Evolutionary conservation across 2,113 vertebrate species (phyloP).

Genomic region (Vanacampus margaritifer): DNA sequence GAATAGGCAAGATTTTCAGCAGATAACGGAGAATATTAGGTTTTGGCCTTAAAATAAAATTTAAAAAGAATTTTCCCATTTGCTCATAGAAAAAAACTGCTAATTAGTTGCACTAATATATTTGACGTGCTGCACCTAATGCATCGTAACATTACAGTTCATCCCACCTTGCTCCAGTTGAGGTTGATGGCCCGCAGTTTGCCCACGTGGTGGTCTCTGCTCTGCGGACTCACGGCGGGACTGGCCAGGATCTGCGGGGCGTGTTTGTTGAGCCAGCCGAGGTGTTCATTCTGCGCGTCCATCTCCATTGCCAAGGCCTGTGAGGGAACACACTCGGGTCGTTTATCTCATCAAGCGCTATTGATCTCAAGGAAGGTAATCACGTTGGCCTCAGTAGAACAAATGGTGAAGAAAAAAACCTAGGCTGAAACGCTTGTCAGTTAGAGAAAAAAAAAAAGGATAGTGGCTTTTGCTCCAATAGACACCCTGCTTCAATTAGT

Average conservation of each 20-base stretch:
- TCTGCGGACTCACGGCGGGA: slow-evolving; percentile 72
- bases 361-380: slow-evolving; percentile 3
- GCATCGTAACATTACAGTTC: no score
- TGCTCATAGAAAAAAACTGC: no score
- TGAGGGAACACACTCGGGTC: not conserved
- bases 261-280: slow-evolving; percentile 85
- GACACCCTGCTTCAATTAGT: not conserved
- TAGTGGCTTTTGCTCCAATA: not conserved
- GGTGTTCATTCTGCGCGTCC: slow-evolving; percentile 77
- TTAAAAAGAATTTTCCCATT: no score
- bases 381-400: not conserved
- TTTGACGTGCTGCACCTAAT: no score
- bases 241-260: slow-evolving; percentile 79
- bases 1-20: no score
- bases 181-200: slow-evolving; percentile 78
- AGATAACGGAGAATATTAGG: no score
- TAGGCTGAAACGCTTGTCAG: not conserved
- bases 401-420: not conserved
- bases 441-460: not conserved
- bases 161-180: slow-evolving; percentile 85
- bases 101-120: no score
- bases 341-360: slow-evolving; percentile 4
- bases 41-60: no score
- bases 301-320: slow-evolving; percentile 81
- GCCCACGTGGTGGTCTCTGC: slow-evolving; percentile 77